Evolutionary conservation across 2,797 vertebrate genomes (phyloP).

Genomic region (Chloroceryle inda): DNA sequence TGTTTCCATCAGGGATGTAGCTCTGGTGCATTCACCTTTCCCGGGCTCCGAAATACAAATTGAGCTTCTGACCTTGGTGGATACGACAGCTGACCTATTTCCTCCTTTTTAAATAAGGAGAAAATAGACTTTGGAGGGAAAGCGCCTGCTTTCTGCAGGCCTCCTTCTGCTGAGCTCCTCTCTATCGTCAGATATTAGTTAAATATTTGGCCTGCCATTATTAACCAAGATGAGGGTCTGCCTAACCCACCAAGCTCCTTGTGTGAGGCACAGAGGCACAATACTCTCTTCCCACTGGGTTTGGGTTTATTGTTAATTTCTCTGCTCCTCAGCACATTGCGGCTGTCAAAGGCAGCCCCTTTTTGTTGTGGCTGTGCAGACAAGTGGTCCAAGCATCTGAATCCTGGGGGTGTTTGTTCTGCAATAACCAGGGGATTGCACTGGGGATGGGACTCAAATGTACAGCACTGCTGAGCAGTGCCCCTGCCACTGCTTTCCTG

Average conservation of each 20-base stretch:
- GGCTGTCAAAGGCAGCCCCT: neutral
- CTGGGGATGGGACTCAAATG: neutral
- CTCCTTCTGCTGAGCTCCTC: neutral
- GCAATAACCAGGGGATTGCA: neutral
- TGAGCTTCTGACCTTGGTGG: conserved; percentile 67
- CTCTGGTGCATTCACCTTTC: conserved; percentile 62
- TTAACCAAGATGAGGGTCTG: neutral
- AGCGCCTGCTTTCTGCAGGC: neutral
- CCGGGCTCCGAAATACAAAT: conserved; percentile 63
- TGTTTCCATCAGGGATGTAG: conserved; percentile 71
- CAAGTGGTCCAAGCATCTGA: accelerated
- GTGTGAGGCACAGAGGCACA: neutral
- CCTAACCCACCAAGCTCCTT: neutral
- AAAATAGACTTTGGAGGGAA: conserved; percentile 21
- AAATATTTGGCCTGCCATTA: conserved; percentile 40
- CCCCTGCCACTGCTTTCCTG: neutral
- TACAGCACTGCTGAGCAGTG: neutral
- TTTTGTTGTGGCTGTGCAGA: accelerated
- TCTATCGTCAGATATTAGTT: neutral
- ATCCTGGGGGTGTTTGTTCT: neutral
- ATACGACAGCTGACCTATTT: conserved; percentile 56
- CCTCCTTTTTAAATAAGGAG: conserved; percentile 54
- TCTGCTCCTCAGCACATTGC: accelerated
- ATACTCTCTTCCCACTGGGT: neutral
- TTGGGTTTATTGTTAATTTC: neutral